A percentile compares a stretch with the other conserved stretches of the same genome.
Conservation (phyloP, 1,140 invertebrate genomes). For the Drosophila pseudoananassae region DNA sequence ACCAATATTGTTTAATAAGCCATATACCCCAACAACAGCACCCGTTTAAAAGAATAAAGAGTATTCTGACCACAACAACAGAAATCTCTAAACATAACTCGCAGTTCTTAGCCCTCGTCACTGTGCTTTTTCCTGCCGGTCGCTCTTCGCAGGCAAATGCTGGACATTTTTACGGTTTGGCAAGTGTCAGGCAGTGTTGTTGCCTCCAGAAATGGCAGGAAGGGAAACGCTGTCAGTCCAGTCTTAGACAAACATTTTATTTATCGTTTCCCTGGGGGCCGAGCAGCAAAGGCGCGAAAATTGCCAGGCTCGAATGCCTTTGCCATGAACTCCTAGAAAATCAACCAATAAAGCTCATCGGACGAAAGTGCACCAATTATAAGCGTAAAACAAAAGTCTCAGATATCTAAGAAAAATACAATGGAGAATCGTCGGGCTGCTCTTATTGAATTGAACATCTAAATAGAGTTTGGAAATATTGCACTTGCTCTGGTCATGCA, state of each 20-base stretch:
- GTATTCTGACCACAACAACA: conserved; percentile 51
- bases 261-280: conserved; percentile 57
- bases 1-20: not conserved
- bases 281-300: conserved; percentile 50
- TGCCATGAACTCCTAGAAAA: not conserved
- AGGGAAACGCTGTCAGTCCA: conserved; percentile 52
- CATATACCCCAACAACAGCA: not conserved
- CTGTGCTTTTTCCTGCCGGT: conserved; percentile 39
- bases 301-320: conserved; percentile 20
- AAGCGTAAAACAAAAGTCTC: not conserved
- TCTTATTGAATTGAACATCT: conserved; percentile 59
- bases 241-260: conserved; percentile 65
- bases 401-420: conserved; percentile 9
- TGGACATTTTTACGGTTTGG: conserved; percentile 79
- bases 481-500: conserved; percentile 24
- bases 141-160: conserved; percentile 60
- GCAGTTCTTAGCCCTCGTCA: conserved; percentile 56
- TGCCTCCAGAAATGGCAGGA: conserved; percentile 11
- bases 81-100: conserved; percentile 60
- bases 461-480: conserved; percentile 52
- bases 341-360: not conserved
- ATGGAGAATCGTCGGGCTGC: conserved; percentile 14
- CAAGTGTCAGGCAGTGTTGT: conserved; percentile 66
- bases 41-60: not conserved
- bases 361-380: conserved; percentile 39